Percentiles rank a stretch among this genome's conserved stretches.
phyloP scores from a whole-genome alignment of 2,113 vertebrate species.

The Nycticorax nycticorax region DNA sequence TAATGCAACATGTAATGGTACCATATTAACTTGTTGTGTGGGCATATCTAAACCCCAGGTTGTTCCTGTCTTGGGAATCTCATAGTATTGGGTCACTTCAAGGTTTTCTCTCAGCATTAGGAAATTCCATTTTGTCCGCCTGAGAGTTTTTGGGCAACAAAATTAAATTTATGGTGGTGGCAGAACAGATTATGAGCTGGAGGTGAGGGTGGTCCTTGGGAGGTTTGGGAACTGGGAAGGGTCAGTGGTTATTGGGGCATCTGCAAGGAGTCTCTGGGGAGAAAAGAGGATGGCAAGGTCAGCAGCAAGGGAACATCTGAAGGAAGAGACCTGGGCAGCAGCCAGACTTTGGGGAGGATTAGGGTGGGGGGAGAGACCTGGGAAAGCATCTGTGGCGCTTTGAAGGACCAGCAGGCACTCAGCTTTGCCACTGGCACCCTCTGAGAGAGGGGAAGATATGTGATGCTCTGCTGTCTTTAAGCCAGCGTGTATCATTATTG shows the following conservation, averaged over 20 bases:
- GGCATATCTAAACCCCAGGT: too few relatives aligned
- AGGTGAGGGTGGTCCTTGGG: background rate
- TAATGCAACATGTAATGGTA: background rate
- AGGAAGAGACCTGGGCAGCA: background rate
- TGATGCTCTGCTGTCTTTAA: background rate
- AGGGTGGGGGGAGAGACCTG: background rate
- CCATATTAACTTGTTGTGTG: background rate
- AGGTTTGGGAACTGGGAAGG: background rate
- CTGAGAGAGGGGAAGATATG: too few relatives aligned
- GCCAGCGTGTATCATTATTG: background rate
- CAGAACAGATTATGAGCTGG: background rate
- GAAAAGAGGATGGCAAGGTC: too few relatives aligned
- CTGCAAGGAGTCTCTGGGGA: background rate
- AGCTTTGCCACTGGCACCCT: background rate
- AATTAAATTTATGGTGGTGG: background rate
- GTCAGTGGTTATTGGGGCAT: background rate
- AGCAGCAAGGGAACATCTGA: background rate
- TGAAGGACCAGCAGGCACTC: background rate
- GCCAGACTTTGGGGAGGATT: background rate
- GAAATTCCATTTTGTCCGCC: background rate
- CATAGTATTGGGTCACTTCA: accelerated
- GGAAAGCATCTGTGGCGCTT: background rate
- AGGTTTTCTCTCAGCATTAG: background rate
- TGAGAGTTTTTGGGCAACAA: background rate
- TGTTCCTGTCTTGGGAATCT: background rate